These are phyloP conservation scores for Pediacus dermestoides DNA, from an alignment of 2,888 invertebrate species.

Conservation along the genomic window DNA sequence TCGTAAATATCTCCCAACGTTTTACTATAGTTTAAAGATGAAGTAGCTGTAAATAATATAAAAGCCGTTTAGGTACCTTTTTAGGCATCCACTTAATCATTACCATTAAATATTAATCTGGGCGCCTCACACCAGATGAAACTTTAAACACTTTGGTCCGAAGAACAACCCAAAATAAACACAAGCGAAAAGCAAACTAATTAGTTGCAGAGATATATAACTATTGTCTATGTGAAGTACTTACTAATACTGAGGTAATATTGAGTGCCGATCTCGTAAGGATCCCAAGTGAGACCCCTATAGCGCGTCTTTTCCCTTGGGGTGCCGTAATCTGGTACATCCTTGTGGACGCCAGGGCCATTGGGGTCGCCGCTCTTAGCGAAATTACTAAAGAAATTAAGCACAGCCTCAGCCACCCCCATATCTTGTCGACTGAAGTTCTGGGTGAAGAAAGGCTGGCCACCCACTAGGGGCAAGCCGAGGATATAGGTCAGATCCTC, in stretches of 20 bases:
- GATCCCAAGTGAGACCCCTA: constrained; percentile 67
- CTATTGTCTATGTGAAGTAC: constrained; percentile 34
- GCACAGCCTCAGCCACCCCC: constrained; percentile 68
- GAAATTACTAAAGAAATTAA: constrained; percentile 74
- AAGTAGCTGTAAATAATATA: no score
- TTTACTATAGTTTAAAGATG: no score
- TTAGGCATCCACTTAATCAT: constrained; percentile 8
- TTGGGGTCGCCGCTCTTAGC: constrained; percentile 75
- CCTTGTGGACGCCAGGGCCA: constrained; percentile 55
- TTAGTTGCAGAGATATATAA: no score
- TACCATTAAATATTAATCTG: constrained; percentile 9
- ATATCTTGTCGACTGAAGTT: constrained; percentile 76
- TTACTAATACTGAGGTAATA: constrained; percentile 76
- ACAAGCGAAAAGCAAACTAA: no score
- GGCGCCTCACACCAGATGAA: constrained; percentile 2
- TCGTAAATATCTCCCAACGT: no score
- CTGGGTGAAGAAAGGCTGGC: constrained; percentile 63
- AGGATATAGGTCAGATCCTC: constrained; percentile 84
- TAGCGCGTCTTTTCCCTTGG: constrained; percentile 60
- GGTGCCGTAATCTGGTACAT: constrained; percentile 55
- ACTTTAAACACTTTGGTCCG: no score
- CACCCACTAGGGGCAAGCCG: constrained; percentile 70
- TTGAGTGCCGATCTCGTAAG: constrained; percentile 74
- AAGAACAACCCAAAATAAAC: no score
- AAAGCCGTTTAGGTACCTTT: constrained; percentile 9